These are phyloP conservation scores for Cariama cristata DNA, from an alignment of 2,113 vertebrate genomes.

Conservation along the genomic window DNA sequence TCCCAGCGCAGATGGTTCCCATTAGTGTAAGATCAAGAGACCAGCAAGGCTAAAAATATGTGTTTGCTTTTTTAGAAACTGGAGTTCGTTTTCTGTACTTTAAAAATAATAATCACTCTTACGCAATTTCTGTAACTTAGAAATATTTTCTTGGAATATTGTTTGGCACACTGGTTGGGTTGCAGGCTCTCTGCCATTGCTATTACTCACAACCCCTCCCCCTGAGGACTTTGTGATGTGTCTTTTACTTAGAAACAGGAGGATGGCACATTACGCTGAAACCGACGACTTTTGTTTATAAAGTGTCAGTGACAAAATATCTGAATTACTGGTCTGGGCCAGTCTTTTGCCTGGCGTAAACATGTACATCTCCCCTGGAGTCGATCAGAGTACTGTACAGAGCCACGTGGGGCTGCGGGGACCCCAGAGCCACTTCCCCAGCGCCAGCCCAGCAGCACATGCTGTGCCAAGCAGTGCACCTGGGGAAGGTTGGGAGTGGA, in stretches of 20 bases:
- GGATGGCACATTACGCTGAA: not conserved
- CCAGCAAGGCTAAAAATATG: slow-evolving; percentile 73
- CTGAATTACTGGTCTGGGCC: not conserved
- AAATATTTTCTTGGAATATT: slow-evolving; percentile 66
- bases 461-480: not conserved
- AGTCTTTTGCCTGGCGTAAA: not conserved
- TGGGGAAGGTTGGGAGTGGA: not conserved
- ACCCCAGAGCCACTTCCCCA: not conserved
- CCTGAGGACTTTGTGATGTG: not conserved
- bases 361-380: not conserved
- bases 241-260: slow-evolving; percentile 46
- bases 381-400: not conserved
- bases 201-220: slow-evolving; percentile 9
- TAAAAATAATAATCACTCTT: slow-evolving; percentile 59
- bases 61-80: slow-evolving; percentile 70
- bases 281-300: not conserved
- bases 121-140: slow-evolving; percentile 30
- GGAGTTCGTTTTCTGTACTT: slow-evolving; percentile 20
- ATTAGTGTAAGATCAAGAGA: slow-evolving; percentile 66
- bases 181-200: not conserved
- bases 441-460: not conserved
- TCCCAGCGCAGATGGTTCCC: slow-evolving; percentile 52
- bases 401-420: not conserved
- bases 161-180: slow-evolving; percentile 1
- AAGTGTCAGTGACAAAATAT: not conserved